A percentile compares a stretch with the other conserved stretches of the same genome.
Evolutionary conservation across 2,888 invertebrate species (phyloP).

Genomic region (Junonia oenone): DNA sequence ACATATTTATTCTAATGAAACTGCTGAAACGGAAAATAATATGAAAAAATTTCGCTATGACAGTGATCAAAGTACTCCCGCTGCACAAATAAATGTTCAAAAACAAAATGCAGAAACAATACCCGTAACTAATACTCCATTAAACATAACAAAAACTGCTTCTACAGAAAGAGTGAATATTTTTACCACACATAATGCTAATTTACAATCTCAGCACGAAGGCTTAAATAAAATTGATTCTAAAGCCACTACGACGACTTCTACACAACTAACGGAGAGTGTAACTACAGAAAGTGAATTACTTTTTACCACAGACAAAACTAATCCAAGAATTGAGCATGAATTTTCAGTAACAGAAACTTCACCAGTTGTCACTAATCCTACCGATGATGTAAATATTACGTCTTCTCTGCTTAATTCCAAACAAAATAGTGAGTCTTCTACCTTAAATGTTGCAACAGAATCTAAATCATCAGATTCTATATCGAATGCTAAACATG

Average conservation of each 20-base stretch:
- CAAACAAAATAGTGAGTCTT: slow-evolving; percentile 33
- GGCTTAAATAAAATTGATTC: slow-evolving; percentile 22
- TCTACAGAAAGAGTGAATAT: slow-evolving; percentile 34
- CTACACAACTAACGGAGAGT: slow-evolving; percentile 38
- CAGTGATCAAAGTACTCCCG: slow-evolving; percentile 37
- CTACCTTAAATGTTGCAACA: slow-evolving; percentile 45
- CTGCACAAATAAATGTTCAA: slow-evolving; percentile 26
- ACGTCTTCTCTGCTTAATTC: slow-evolving; percentile 35
- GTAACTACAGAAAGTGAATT: slow-evolving; percentile 34
- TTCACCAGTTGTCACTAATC: slow-evolving; percentile 47
- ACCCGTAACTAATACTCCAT: slow-evolving; percentile 32
- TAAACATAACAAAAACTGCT: slow-evolving; percentile 36
- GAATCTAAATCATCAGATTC: slow-evolving; percentile 54
- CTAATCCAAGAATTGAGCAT: slow-evolving; percentile 48
- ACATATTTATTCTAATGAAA: slow-evolving; percentile 59
- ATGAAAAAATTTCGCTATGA: slow-evolving; percentile 56
- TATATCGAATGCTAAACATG: slow-evolving; percentile 76
- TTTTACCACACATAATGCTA: slow-evolving; percentile 42
- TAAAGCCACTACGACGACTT: slow-evolving; percentile 26
- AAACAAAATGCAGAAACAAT: slow-evolving; percentile 31
- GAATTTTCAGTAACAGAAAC: slow-evolving; percentile 42
- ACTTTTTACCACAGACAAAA: slow-evolving; percentile 41
- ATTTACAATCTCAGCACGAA: slow-evolving; percentile 47
- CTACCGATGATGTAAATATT: slow-evolving; percentile 39
- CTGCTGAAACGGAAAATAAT: slow-evolving; percentile 43